These are phyloP conservation scores for Lagodon rhomboides DNA, from an alignment of 2,797 vertebrate species.

Conservation along the genomic window DNA sequence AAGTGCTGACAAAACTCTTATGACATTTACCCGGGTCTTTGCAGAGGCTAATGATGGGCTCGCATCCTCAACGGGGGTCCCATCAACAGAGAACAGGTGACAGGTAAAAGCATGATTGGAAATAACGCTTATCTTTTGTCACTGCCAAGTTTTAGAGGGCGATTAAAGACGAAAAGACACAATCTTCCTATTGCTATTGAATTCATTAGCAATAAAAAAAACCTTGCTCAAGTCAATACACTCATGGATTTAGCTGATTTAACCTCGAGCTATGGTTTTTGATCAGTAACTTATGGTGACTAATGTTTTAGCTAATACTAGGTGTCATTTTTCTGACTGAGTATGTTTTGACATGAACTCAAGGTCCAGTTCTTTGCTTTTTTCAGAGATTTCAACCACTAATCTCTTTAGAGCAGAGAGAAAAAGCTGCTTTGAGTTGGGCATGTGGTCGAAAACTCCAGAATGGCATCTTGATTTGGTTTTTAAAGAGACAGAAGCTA, in stretches of 20 bases:
- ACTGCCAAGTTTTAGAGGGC: too few relatives aligned
- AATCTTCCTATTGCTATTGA: background rate
- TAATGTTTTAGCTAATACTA: background rate
- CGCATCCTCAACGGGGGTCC: slow-evolving; percentile 29
- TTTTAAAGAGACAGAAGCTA: too few relatives aligned
- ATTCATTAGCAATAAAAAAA: background rate
- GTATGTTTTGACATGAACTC: too few relatives aligned
- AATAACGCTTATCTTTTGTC: slow-evolving; percentile 16
- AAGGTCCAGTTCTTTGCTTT: too few relatives aligned
- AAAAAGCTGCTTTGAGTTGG: background rate
- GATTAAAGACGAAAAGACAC: background rate
- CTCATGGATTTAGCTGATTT: background rate
- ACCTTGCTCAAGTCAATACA: background rate
- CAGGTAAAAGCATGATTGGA: slow-evolving; percentile 19
- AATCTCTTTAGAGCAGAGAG: background rate
- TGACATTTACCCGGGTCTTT: slow-evolving; percentile 53
- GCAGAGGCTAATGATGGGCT: slow-evolving; percentile 42
- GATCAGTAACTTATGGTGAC: background rate
- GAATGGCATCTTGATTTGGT: too few relatives aligned
- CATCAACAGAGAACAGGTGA: slow-evolving; percentile 38
- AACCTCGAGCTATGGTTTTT: background rate
- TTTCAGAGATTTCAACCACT: background rate
- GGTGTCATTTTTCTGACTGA: background rate
- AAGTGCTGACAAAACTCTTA: slow-evolving; percentile 69
- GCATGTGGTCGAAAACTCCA: too few relatives aligned